phyloP scores from a whole-genome alignment of 2,888 invertebrate species.

The Serrognathus titanus region DNA sequence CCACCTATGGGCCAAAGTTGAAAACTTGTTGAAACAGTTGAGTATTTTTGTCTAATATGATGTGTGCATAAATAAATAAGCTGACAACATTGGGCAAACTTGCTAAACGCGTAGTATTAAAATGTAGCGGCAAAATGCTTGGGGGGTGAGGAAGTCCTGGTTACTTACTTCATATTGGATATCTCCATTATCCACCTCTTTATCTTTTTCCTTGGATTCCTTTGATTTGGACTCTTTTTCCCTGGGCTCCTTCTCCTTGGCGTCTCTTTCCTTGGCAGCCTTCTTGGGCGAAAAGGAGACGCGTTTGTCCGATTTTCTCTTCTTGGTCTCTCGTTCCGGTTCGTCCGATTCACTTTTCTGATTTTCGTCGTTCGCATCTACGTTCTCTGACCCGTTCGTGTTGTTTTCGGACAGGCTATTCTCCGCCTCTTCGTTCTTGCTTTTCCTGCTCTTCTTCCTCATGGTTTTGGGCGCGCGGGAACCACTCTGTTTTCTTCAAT shows the following conservation, averaged over 20 bases:
- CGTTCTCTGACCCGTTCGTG: slow-evolving; percentile 18
- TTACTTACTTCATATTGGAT: slow-evolving; percentile 23
- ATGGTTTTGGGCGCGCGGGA: background rate
- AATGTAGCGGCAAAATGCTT: background rate
- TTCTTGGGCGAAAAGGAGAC: slow-evolving; percentile 26
- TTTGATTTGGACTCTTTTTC: slow-evolving; percentile 21
- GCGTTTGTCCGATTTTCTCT: slow-evolving; percentile 29
- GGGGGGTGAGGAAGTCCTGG: too few relatives aligned
- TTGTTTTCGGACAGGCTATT: slow-evolving; percentile 23
- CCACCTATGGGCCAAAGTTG: slow-evolving; percentile 54
- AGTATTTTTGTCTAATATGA: too few relatives aligned
- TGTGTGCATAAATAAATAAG: too few relatives aligned
- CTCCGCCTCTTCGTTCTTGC: slow-evolving; percentile 15
- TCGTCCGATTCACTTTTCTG: slow-evolving; percentile 16
- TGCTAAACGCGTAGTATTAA: too few relatives aligned
- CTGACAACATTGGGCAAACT: too few relatives aligned
- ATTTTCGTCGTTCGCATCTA: slow-evolving; percentile 7
- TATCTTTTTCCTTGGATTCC: slow-evolving; percentile 36
- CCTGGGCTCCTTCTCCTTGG: slow-evolving; percentile 22
- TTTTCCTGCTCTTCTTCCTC: slow-evolving; percentile 32
- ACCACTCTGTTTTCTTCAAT: background rate
- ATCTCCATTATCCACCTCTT: slow-evolving; percentile 20
- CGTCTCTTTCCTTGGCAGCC: slow-evolving; percentile 20
- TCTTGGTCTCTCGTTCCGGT: slow-evolving; percentile 33
- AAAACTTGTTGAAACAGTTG: too few relatives aligned